These are phyloP conservation scores for Phaedon cochleariae DNA, from an alignment of 2,888 invertebrate genomes.

Conservation along the genomic window DNA sequence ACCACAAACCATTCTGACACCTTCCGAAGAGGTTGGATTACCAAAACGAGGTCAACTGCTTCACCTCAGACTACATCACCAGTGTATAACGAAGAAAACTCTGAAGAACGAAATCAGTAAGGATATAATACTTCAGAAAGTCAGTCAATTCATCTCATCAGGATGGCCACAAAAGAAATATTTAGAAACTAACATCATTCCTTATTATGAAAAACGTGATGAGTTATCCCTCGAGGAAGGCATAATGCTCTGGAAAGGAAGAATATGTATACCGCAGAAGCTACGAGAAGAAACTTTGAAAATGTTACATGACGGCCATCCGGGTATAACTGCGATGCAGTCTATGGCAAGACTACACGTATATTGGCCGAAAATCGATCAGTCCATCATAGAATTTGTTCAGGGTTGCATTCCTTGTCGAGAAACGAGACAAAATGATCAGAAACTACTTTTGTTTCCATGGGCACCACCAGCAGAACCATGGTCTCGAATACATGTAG, in stretches of 20 bases:
- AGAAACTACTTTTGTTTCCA: conserved; percentile 27
- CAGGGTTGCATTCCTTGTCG: conserved; percentile 32
- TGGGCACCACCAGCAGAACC: conserved; percentile 35
- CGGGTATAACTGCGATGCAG: conserved; percentile 37
- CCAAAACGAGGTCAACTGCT: no score
- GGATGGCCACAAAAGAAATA: no score
- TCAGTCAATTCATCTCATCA: no score
- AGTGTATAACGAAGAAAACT: no score
- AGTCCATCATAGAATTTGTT: conserved; percentile 21
- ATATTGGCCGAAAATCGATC: conserved; percentile 40
- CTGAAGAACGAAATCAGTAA: no score
- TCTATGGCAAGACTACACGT: conserved; percentile 37
- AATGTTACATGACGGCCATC: conserved; percentile 36
- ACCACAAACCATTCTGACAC: background rate
- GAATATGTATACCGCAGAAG: conserved; percentile 18
- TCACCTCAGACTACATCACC: no score
- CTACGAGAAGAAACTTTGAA: background rate
- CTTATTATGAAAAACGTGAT: conserved; percentile 38
- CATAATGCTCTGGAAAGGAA: conserved; percentile 33
- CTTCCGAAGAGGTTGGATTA: background rate
- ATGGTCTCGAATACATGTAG: conserved; percentile 36
- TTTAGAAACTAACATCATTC: no score
- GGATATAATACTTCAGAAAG: no score
- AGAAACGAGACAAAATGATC: conserved; percentile 23
- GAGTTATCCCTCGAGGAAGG: conserved; percentile 35